These are phyloP conservation scores for Spilogale gracilis DNA, from an alignment of 2,113 vertebrate species.

Conservation along the genomic window DNA sequence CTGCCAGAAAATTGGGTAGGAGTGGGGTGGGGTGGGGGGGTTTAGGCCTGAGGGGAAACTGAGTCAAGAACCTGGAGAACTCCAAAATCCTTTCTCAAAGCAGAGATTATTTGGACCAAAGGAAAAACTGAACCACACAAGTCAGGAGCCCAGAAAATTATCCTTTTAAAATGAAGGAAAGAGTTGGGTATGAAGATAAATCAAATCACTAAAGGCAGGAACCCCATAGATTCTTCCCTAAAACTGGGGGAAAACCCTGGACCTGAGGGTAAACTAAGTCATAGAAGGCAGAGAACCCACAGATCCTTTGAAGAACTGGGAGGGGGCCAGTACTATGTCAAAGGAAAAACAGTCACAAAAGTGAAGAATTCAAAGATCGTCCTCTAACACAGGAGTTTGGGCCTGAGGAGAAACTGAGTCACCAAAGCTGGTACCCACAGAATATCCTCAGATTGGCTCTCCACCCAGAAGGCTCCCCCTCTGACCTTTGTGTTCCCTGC, in stretches of 20 bases:
- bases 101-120: slow-evolving; percentile 1
- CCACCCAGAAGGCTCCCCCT: not conserved
- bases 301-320: slow-evolving; percentile 17
- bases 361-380: not conserved
- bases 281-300: not conserved
- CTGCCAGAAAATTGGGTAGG: not conserved
- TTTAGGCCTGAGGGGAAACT: not conserved
- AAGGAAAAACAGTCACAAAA: slow-evolving; percentile 19
- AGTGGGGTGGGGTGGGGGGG: no score
- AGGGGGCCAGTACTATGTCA: not conserved
- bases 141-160: slow-evolving; percentile 39
- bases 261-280: not conserved
- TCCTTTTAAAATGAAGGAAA: slow-evolving; percentile 32
- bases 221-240: not conserved
- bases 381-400: slow-evolving; percentile 11
- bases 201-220: slow-evolving; percentile 37
- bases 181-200: not conserved
- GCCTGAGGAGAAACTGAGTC: not conserved
- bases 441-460: not conserved
- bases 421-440: not conserved
- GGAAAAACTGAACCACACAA: not conserved
- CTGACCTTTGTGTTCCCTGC: slow-evolving; percentile 93
- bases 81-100: not conserved
- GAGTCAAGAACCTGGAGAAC: slow-evolving; percentile 47
- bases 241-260: not conserved